Evolutionary conservation across 2,113 vertebrate species (phyloP), one percentile per base, ranked within the genome.

Genomic region (Corydoras maculifer): DNA sequence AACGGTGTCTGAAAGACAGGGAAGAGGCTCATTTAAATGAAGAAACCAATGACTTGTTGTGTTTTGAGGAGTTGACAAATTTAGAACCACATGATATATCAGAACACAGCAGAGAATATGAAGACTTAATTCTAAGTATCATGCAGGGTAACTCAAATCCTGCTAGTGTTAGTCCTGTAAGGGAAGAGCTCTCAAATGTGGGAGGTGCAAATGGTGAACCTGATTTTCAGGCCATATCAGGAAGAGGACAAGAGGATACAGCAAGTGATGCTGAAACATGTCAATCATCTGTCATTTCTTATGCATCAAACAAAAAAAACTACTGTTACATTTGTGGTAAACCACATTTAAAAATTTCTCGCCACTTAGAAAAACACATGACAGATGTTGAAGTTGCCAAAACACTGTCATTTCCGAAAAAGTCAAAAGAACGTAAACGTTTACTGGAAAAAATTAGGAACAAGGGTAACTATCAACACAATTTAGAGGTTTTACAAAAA

Each of bases 261-360:
- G 60, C 25, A 51, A 3, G 3, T 57, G 31, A 6, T 49, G 68
- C 48, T 50, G 50, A 69, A 55, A 57, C 62, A 10, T 61, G 48
- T 15, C 62, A 70, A 1, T 35, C 35, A 13, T 53, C 48, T 43
- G 57, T 59, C 11, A 75, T 63, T 29, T 69, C 73, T 6, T 64
- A 9, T 68, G 31, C 64, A 35, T n/a, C 29, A 53, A 72, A 63
- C 43, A 78, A 75, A 66, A 75, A 50, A 65, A 51, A 59, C 35
- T 69, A 69, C 60, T 73, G 77, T 58, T 78, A 75, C 61, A 65
- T 73, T 29, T 78, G 73, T 65, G 62, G 69, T 9, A 78, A 78
- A 60, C 53, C 68, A 48, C 77, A 72, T 18, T 58, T 65, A 32
- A 72, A 69, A 51, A 35, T 67, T 63, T 25, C 62, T 2, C 30